These are phyloP conservation scores for Acropora tenuis DNA, from an alignment of 64 coral and sea anemone species.

Conservation along the genomic window DNA sequence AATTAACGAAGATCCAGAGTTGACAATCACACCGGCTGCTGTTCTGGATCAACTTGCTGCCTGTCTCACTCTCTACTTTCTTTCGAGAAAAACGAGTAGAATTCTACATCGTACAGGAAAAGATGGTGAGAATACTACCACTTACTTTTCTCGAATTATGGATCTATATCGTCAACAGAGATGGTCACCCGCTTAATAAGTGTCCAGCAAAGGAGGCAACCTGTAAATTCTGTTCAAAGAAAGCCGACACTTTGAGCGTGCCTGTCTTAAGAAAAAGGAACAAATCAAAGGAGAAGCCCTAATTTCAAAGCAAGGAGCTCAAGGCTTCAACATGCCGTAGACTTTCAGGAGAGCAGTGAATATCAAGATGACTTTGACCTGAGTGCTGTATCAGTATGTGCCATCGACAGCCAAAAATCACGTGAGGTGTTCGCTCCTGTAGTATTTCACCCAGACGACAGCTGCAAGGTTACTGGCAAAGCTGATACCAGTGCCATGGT, in stretches of 20 bases:
- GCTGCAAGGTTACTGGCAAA: too few relatives aligned
- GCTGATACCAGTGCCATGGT: neutral
- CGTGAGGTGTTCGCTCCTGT: neutral
- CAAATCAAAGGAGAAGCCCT: neutral
- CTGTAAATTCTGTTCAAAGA: constrained; percentile 39
- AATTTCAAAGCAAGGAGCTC: neutral
- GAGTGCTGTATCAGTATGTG: constrained; percentile 21
- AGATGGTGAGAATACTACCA: constrained; percentile 25
- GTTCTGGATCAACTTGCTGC: constrained; percentile 48
- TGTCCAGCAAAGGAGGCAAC: constrained; percentile 36
- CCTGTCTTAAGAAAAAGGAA: constrained; percentile 39
- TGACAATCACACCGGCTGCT: constrained; percentile 29
- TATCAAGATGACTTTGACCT: constrained; percentile 63
- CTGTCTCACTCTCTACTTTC: constrained; percentile 41
- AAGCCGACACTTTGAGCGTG: constrained; percentile 61
- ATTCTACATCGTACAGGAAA: constrained; percentile 40
- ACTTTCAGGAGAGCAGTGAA: constrained; percentile 40
- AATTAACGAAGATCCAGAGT: constrained; percentile 44
- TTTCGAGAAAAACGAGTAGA: constrained; percentile 62
- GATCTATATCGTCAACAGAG: neutral
- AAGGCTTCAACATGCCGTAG: neutral
- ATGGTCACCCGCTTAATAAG: constrained; percentile 34
- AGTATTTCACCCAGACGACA: too few relatives aligned
- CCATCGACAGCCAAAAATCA: constrained; percentile 7
- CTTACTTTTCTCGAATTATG: constrained; percentile 25